Base-by-base conservation (phyloP, 2,888 invertebrate species). In the Cheiracanthium punctorium region DNA sequence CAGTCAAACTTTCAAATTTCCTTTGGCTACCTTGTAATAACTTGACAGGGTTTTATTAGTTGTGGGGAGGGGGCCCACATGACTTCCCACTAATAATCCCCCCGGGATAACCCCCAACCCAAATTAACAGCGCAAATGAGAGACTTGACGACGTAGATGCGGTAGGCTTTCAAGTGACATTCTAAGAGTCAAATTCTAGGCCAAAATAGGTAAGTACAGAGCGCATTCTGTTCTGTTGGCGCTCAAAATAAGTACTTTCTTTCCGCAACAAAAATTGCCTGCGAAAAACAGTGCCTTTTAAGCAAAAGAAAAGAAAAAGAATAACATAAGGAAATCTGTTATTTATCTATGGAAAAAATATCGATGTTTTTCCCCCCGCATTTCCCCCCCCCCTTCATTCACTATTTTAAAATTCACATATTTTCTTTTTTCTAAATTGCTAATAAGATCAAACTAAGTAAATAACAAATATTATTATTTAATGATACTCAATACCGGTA, bases 11-110 rank as follows among this genome's bases (percentile, higher is more conserved):
- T 30, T 30, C 24, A 37, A 65, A 75, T 43, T 28, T 41, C 80
- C 81, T 17, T 43, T 8, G 71, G 82, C 71, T 58, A 28, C 28
- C n/a, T 33, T 29, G 41, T 43, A 32, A 52, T 48, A 52, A 43
- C 64, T 71, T 84, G 79, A 84, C 84, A 84, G 73, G 84, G 77
- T 58, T 82, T 79, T 84, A 84, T 84, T 84, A 84, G 73, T 73
- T 73, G 72, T 67, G 33, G 74, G 52, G 67, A 43, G 37, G 72
- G 72, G 67, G 48, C 70, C 69, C 70, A 43, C 30, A 14, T 67
- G 20, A 73, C 73, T 64, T 73, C 80, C 24, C 81, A 29, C 43
- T 43, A 82, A 74, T 82, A 75, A 69, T 76, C 76, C 72, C 82
- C 65, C 71, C 41, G 37, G 70, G 70, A 64, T 65, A 76, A 82